Base-by-base conservation (phyloP, 2,797 vertebrate genomes). In the Bovichtus variegatus region DNA sequence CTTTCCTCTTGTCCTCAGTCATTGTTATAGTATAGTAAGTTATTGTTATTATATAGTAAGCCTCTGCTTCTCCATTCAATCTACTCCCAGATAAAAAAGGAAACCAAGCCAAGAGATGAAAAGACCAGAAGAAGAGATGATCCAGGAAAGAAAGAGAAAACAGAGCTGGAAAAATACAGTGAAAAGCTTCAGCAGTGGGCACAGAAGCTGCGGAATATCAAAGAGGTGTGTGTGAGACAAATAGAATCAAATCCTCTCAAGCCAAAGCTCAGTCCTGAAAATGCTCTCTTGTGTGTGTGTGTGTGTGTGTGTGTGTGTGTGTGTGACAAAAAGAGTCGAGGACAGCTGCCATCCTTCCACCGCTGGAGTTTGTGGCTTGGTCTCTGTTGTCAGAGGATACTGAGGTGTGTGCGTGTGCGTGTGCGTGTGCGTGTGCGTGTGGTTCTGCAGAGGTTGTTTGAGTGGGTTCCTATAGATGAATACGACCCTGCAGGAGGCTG, bases 341-440 rank as follows among this genome's bases (percentile, higher is more conserved):
- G 36, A 23, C 51, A 6, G 27, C 44, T 1, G 36, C 63, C 44
- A 59, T 75, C 13, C 54, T 75, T 15, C 63, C 72, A 1, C 11
- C 75, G 63, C 46, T 75, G 55, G 72, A 75, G 72, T 75, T 75
- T 25, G 63, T 75, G 46, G 34, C 46, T 59, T 75, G 72, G 72
- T 67, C 63, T 9, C 63, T 75, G 9, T n/a, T 75, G 16, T 59
- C 72, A 23, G 54, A 67, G n/a, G 63, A 67, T 6, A 67, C 54
- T n/a, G 54, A 75, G 61, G 71, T 74, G 23, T 27, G 58, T 62
- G 1, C 15, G 11, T 25, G 41, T 21, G 4, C 29, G 27, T 29
- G 4, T 29, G 27, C 29, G 27, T n/a, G n/a, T n/a, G n/a, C n/a
- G n/a, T n/a, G n/a, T n/a, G n/a, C n/a, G n/a, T n/a, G n/a, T n/a